phyloP scores from a whole-genome alignment of 1,140 invertebrate genomes.

The Chionoecetes opilio region DNA sequence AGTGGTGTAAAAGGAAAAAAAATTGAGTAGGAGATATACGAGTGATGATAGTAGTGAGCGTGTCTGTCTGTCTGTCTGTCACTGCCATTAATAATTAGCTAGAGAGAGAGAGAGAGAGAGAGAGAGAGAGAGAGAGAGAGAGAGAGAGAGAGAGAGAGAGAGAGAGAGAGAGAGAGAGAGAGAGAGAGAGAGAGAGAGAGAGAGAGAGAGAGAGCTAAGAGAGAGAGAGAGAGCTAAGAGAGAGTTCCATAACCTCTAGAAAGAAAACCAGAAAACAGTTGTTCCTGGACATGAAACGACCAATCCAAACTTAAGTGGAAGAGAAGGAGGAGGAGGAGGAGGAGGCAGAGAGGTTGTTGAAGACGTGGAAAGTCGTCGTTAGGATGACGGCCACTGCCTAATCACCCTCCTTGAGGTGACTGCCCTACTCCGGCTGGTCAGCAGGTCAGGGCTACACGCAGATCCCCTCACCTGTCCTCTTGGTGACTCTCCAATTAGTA shows the following conservation, averaged over 20 bases:
- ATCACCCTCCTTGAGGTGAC: not conserved
- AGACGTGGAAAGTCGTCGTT: too few species aligned
- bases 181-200: not conserved
- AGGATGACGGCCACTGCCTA: not conserved
- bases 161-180: constrained; percentile 42
- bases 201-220: not conserved
- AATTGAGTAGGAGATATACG: not conserved
- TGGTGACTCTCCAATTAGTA: not conserved
- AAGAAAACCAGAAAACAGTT: not conserved
- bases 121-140: too few species aligned
- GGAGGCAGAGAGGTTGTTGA: not conserved
- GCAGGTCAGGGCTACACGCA: not conserved
- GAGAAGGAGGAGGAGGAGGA: not conserved
- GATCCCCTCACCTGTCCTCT: not conserved
- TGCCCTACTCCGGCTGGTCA: not conserved
- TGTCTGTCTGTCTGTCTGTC: not conserved
- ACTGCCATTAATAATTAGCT: not conserved
- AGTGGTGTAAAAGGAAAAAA: not conserved
- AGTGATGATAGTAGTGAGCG: not conserved
- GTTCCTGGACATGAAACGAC: too few species aligned
- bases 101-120: not conserved
- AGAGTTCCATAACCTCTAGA: not conserved
- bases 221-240: not conserved
- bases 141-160: not conserved
- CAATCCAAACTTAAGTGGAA: not conserved